Conservation (phyloP, 2,113 vertebrate species). For the Cromileptes altivelis region DNA sequence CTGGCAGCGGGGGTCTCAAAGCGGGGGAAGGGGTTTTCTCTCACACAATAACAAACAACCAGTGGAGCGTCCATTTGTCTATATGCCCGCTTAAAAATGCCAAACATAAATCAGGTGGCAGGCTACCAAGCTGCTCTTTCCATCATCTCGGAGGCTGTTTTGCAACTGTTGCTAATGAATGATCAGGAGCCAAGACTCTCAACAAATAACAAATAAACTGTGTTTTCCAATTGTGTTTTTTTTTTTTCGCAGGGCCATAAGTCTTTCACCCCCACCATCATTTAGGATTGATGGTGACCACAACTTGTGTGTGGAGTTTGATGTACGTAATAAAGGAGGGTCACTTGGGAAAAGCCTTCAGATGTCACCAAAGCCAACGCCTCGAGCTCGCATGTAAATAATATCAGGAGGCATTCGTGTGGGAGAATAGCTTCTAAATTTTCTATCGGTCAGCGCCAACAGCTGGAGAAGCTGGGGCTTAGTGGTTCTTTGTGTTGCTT, state of each 20-base stretch:
- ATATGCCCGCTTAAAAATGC: slow-evolving; percentile 62
- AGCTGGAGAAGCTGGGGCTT: slow-evolving; percentile 62
- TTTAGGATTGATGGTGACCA: slow-evolving; percentile 34
- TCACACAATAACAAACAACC: slow-evolving; percentile 73
- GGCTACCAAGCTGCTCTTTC: slow-evolving; percentile 77
- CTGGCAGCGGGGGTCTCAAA: slow-evolving; percentile 62
- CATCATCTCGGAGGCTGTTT: slow-evolving; percentile 51
- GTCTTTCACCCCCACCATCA: slow-evolving; percentile 17
- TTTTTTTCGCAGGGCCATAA: slow-evolving; percentile 9
- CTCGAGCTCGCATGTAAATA: slow-evolving; percentile 53
- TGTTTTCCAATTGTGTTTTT: slow-evolving; percentile 40
- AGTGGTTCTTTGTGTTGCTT: slow-evolving; percentile 49
- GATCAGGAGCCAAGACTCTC: slow-evolving; percentile 35
- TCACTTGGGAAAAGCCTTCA: slow-evolving; percentile 41
- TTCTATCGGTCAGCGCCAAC: slow-evolving; percentile 47
- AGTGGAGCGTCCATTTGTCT: slow-evolving; percentile 73
- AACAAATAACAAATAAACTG: slow-evolving; percentile 46
- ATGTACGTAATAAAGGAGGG: slow-evolving; percentile 51
- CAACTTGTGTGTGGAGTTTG: slow-evolving; percentile 29
- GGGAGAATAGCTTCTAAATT: slow-evolving; percentile 44
- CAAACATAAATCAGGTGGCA: slow-evolving; percentile 79
- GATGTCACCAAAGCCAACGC: slow-evolving; percentile 40
- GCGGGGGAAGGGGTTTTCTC: slow-evolving; percentile 34
- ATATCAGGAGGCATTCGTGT: slow-evolving; percentile 38
- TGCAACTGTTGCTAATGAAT: slow-evolving; percentile 56